These are phyloP conservation scores for Trachelipus rathkii DNA, from an alignment of 1,140 invertebrate genomes.

Conservation along the genomic window DNA sequence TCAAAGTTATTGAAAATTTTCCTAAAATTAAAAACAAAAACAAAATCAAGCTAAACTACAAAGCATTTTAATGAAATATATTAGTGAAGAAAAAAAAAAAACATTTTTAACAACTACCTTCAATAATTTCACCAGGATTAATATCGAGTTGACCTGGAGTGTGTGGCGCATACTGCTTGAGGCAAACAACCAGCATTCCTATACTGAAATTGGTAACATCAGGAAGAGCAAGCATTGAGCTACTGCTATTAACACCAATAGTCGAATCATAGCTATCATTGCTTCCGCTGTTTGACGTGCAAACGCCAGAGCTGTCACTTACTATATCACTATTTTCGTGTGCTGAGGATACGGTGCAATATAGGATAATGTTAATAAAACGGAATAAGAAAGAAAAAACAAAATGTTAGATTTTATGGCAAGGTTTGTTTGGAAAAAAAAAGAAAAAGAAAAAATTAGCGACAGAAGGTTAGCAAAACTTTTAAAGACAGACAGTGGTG, in stretches of 20 bases:
- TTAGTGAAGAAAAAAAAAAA: no score
- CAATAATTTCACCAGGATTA: slow-evolving; percentile 80
- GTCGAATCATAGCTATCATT: slow-evolving; percentile 58
- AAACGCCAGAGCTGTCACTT: slow-evolving; percentile 82
- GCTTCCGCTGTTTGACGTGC: slow-evolving; percentile 69
- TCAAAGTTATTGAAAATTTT: no score
- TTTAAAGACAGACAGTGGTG: no score
- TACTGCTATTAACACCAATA: slow-evolving; percentile 6
- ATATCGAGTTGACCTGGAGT: slow-evolving; percentile 72
- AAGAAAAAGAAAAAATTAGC: no score
- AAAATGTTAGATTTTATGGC: no score
- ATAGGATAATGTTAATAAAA: no score
- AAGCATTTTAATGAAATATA: no score
- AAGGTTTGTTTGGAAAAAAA: no score
- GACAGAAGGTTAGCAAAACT: no score
- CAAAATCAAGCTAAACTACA: no score
- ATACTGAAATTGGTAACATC: slow-evolving; percentile 47
- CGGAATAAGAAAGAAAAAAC: no score
- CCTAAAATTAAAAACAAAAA: no score
- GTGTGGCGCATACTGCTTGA: slow-evolving; percentile 70
- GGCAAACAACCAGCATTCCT: slow-evolving; percentile 75
- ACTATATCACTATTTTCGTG: slow-evolving; percentile 78
- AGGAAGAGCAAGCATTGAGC: neutral
- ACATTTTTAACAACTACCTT: slow-evolving; percentile 61
- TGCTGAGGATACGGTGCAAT: slow-evolving; percentile 20